Percentiles rank a stretch among this genome's conserved stretches.
Conservation (phyloP, 2,888 invertebrate genomes). For the Chalcosyrphus nemorum region DNA sequence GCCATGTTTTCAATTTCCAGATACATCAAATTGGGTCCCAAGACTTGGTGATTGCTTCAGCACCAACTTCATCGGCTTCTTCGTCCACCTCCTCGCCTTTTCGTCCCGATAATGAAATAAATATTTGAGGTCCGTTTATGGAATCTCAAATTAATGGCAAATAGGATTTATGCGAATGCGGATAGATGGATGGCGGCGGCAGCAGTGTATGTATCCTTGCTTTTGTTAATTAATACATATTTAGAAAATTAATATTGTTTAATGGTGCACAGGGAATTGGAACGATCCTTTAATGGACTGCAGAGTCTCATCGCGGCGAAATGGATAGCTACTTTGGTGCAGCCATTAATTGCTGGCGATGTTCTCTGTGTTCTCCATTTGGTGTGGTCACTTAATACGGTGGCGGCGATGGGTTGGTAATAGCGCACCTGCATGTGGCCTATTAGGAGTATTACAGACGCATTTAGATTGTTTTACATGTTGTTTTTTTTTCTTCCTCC, state of each 20-base stretch:
- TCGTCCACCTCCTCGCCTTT: too few relatives aligned
- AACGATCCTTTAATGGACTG: conserved; percentile 33
- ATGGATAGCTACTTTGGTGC: conserved; percentile 20
- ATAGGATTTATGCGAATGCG: conserved; percentile 70
- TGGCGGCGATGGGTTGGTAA: not conserved
- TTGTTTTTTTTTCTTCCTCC: not conserved
- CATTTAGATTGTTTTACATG: conserved; percentile 19
- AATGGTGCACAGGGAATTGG: conserved; percentile 53
- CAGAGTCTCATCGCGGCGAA: conserved; percentile 12
- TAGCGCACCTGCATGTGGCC: conserved; percentile 23
- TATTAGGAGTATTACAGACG: conserved; percentile 15
- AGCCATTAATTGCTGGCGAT: conserved; percentile 38
- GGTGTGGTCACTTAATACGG: not conserved
- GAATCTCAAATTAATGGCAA: conserved; percentile 71
- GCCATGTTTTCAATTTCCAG: conserved; percentile 69
- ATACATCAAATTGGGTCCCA: conserved; percentile 58
- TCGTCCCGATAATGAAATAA: conserved; percentile 64
- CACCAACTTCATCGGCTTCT: not conserved
- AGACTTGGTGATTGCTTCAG: conserved; percentile 24
- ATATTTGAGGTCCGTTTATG: conserved; percentile 71
- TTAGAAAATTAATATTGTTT: conserved; percentile 66
- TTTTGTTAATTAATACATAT: conserved; percentile 70
- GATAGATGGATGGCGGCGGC: conserved; percentile 46
- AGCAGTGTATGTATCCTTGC: conserved; percentile 13
- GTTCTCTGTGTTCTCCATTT: not conserved